Percentiles rank a stretch among this genome's conserved stretches.
Evolutionary conservation across 2,797 vertebrate species (phyloP).

Genomic region (Poeciliopsis gracilis): DNA sequence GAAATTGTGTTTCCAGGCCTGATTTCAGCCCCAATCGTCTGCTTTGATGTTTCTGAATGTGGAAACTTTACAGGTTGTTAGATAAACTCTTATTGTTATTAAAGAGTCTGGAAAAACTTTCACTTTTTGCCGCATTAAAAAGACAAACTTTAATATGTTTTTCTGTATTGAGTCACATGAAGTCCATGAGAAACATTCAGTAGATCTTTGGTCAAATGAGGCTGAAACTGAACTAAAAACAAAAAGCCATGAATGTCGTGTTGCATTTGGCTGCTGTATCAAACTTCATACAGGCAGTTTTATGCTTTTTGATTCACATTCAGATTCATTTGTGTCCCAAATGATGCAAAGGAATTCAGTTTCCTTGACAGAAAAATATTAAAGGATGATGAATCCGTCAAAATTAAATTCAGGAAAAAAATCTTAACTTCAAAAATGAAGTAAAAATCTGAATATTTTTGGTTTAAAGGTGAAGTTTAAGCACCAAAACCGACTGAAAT

Average conservation of each 20-base stretch:
- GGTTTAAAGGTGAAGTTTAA: neutral
- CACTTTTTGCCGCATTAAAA: neutral
- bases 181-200: neutral
- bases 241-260: no score
- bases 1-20: neutral
- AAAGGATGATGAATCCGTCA: neutral
- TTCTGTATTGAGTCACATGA: neutral
- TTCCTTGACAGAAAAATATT: neutral
- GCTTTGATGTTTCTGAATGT: slow-evolving; percentile 1
- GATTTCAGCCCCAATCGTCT: neutral
- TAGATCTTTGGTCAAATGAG: neutral
- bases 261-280: neutral
- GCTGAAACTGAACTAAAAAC: no score
- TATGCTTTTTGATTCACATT: neutral
- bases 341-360: neutral
- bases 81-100: neutral
- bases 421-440: neutral
- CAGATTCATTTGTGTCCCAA: no score
- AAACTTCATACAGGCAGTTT: neutral
- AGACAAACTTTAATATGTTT: neutral
- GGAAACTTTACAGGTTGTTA: neutral
- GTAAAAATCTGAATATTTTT: neutral
- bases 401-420: neutral
- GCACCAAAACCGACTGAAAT: neutral
- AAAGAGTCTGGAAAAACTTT: neutral